Evolutionary conservation across 2,888 invertebrate genomes (phyloP).

Genomic region (Sceliomorpha sp.): DNA sequence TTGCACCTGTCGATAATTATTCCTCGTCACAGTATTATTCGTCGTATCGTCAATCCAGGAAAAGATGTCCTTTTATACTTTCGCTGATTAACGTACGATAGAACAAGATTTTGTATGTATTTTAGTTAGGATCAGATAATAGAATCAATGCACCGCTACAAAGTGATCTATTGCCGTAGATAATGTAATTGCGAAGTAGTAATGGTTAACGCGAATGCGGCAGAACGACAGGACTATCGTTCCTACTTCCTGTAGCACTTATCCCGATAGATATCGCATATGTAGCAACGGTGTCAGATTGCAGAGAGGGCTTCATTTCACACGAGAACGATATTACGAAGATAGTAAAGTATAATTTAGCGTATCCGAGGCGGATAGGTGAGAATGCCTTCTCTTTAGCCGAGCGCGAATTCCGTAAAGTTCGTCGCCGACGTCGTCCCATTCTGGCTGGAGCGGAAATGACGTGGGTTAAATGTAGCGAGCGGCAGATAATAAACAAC

Average conservation of each 20-base stretch:
- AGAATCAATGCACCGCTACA: slow-evolving; percentile 24
- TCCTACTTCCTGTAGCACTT: slow-evolving; percentile 6
- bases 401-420: slow-evolving; percentile 54
- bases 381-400: not conserved
- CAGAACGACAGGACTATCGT: not conserved
- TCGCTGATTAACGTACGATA: slow-evolving; percentile 31
- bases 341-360: slow-evolving; percentile 17
- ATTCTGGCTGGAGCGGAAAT: slow-evolving; percentile 59
- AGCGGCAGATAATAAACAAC: slow-evolving; percentile 73
- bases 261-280: slow-evolving; percentile 1
- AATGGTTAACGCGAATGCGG: not conserved
- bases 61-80: not conserved
- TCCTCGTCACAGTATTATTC: slow-evolving; percentile 13
- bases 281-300: slow-evolving; percentile 9
- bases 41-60: not conserved
- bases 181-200: slow-evolving; percentile 11
- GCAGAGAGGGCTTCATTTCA: not conserved
- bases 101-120: not conserved
- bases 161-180: not conserved
- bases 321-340: not conserved
- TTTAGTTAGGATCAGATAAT: slow-evolving; percentile 18
- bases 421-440: slow-evolving; percentile 47
- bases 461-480: slow-evolving; percentile 76
- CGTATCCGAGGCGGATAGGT: slow-evolving; percentile 14
- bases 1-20: slow-evolving; percentile 64